These are phyloP conservation scores for Colinus virginianus DNA, from an alignment of 2,113 vertebrate genomes.

Conservation along the genomic window DNA sequence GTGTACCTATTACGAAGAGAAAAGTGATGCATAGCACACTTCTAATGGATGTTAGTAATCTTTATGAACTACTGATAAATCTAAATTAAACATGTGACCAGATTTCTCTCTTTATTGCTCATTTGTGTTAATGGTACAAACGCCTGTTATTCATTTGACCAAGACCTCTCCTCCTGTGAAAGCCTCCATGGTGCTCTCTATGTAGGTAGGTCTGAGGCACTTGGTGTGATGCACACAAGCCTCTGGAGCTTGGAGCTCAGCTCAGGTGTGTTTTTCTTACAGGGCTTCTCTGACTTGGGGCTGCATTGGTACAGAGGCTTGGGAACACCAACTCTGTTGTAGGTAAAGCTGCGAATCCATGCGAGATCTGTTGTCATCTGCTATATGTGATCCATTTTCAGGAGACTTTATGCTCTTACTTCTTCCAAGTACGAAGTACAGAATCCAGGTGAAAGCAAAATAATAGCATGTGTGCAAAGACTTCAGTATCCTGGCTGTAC, in stretches of 20 bases:
- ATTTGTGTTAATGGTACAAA: neutral
- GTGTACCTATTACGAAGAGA: neutral
- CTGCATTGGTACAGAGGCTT: neutral
- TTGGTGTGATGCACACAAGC: neutral
- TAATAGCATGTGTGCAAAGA: rapidly evolving
- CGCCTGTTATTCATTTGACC: neutral
- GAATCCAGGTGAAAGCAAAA: neutral
- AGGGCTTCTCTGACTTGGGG: neutral
- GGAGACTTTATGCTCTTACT: neutral
- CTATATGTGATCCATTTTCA: neutral
- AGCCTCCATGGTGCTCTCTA: neutral
- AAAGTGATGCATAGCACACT: neutral
- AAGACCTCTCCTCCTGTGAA: neutral
- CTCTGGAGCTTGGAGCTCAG: neutral
- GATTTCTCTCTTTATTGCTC: neutral
- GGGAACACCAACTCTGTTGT: rapidly evolving
- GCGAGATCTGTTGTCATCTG: neutral
- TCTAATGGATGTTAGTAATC: neutral
- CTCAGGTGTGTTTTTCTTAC: neutral
- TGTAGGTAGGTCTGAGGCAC: rapidly evolving
- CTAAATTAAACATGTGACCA: neutral
- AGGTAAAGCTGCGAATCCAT: neutral
- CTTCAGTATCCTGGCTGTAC: neutral
- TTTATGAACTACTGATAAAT: neutral
- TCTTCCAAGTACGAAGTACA: neutral